Evolutionary conservation across 2,113 vertebrate genomes (phyloP), one percentile per base, ranked within the genome.

Genomic region (Pungitius pungitius): DNA sequence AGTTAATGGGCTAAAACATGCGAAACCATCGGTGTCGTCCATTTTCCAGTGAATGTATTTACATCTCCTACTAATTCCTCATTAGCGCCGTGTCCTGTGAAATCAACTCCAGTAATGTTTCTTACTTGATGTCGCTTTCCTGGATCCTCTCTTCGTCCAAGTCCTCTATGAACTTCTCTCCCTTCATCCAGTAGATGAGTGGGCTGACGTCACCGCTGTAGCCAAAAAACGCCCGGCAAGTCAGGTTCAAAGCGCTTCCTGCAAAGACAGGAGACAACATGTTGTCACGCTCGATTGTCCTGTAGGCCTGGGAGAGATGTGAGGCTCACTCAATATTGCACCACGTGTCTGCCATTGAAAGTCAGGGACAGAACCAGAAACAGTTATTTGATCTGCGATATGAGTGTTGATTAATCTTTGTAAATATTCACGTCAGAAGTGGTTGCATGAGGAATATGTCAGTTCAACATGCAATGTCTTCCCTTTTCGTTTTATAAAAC

Each of bases 181-280:
- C 98, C 93, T 99, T 99, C 97, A 99, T 99, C 98, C 98, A 99
- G 90, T 99, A 99, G 91, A 99, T 95, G 87, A 98, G 93, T 20
- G 98, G 96, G 84, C 96, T 97, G 87, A 95, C 97, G n/a, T 97
- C 98, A 47, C 98, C 96, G 57, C 96, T 97, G 86, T 98, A 99
- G 57, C 98, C 98, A 78, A 99, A 99, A 91, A 99, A 99, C 39
- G 97, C 97, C 90, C 95, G 91, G 91, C 98, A 99, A 35, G 97
- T 99, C 86, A 99, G 92, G 93, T 99, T 99, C 87, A 97, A 92
- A 62, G 94, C 94, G 45, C 93, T 88, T 1, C 97, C 98, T 99
- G 94, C 86, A 82, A 75, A 92, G 66, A 93, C 92, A 66, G 49
- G 64, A 92, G 83, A 62, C 74, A 80, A 87, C 88, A 75, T 6